These are phyloP conservation scores for Gibbula magus DNA, from an alignment of 2,888 invertebrate genomes.

Conservation along the genomic window DNA sequence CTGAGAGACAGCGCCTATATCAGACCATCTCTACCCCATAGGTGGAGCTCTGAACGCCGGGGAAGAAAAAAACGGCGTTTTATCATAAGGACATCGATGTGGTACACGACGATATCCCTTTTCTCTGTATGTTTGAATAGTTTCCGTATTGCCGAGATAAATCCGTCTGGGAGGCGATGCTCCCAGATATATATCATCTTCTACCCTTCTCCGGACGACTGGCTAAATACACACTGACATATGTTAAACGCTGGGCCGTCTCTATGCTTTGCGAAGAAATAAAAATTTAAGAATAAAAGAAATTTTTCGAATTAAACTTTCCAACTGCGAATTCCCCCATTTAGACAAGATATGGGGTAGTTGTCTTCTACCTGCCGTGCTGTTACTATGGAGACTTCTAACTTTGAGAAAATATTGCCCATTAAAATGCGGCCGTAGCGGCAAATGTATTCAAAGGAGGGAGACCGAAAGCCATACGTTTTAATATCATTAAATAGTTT, in stretches of 20 bases:
- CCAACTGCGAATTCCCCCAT: slow-evolving; percentile 8
- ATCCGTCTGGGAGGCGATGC: background rate
- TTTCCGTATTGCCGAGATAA: background rate
- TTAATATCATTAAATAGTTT: slow-evolving; percentile 10
- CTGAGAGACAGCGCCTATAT: background rate
- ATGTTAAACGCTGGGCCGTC: background rate
- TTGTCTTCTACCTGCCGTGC: background rate
- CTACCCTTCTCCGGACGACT: background rate
- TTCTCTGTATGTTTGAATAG: background rate
- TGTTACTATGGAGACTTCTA: background rate
- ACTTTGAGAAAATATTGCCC: background rate
- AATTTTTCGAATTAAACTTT: slow-evolving; percentile 2
- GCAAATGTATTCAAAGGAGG: background rate
- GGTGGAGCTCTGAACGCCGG: background rate
- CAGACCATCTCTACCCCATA: background rate
- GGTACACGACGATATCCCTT: background rate
- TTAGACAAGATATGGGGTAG: background rate
- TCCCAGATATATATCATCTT: background rate
- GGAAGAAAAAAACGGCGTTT: background rate
- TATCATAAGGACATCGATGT: background rate
- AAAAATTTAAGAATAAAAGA: slow-evolving; percentile 3
- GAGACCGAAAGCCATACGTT: background rate
- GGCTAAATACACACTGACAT: background rate
- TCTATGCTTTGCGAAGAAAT: background rate
- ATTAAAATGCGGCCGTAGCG: background rate